These are phyloP conservation scores for Aurelia sp. DNA, from an alignment of 30 jellyfish, hydroid and myxozoan species.

Conservation along the genomic window DNA sequence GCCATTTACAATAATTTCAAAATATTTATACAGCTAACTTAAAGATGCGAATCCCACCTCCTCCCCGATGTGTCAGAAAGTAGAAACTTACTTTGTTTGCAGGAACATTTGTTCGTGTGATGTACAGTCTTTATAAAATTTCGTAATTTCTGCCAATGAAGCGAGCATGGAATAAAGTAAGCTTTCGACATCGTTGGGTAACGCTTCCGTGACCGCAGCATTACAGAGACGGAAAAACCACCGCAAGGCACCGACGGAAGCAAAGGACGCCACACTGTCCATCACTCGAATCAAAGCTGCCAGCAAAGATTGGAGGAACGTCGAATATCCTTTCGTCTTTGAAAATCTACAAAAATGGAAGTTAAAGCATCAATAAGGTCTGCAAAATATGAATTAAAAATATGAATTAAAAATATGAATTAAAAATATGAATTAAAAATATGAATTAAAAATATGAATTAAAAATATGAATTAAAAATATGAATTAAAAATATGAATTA, in stretches of 20 bases:
- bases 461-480: no score
- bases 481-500: no score
- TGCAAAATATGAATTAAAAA: no score
- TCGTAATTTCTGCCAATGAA: slow-evolving; percentile 20
- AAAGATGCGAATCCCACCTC: no score
- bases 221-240: slow-evolving; percentile 79
- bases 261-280: slow-evolving; percentile 20
- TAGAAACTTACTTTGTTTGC: slow-evolving; percentile 40
- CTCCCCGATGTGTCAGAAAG: no score
- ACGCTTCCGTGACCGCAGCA: slow-evolving; percentile 23
- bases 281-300: slow-evolving; percentile 15
- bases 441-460: no score
- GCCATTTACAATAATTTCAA: no score
- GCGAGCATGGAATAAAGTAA: slow-evolving; percentile 41
- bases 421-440: no score
- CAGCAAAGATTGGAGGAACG: slow-evolving; percentile 6
- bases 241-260: slow-evolving; percentile 86
- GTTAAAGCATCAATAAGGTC: background rate
- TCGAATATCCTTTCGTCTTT: background rate
- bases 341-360: slow-evolving; percentile 7
- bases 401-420: no score
- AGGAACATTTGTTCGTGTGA: slow-evolving; percentile 54
- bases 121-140: slow-evolving; percentile 10
- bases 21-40: no score
- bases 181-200: slow-evolving; percentile 3